Evolutionary conservation across 2,113 vertebrate genomes (phyloP), one percentile per base, ranked within the genome.

Genomic region (Apodemus sylvaticus): DNA sequence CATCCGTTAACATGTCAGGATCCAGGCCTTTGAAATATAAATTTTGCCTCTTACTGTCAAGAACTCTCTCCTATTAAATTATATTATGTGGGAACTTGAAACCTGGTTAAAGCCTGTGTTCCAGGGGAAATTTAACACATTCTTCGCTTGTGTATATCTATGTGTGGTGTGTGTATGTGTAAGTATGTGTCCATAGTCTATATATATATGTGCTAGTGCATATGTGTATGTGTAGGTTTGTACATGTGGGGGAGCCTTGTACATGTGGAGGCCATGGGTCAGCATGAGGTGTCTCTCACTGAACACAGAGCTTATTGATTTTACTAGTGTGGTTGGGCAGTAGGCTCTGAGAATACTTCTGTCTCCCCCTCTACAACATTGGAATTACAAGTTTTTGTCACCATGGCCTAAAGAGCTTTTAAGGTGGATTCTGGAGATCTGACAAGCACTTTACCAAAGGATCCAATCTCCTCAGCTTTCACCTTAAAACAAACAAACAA

Each of bases 41-140:
- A 96, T 86, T 96, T 96, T 89, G 39, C 48, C 9, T 95, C 70
- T 95, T 95, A 88, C 95, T 93, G 55, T 95, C 89, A 95, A 83
- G 89, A 85, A 64, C 71, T 89, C 36, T 91, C 29, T 39, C n/a
- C 78, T 17, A 68, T 83, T 91, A 94, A 79, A 94, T 93, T 92
- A 83, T 60, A 79, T 90, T 96, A 93, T 42, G 17, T 76, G 97
- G 55, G 55, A 91, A 95, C 53, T 90, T 48, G 42, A 94, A 97
- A 93, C 29, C 73, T 97, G 45, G 62, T 86, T 86, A 89, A 95
- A 95, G 42, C 19, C 60, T 83, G 1, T 5, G 9, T 91, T 68
- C 19, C 19, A 74, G 45, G 19, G 9, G 89, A 94, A 95, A n/a
- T 13, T 51, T 94, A 87, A 48, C 16, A n/a, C 66, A 8, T 42